Percentiles rank a stretch among this genome's conserved stretches.
Conservation (phyloP, 2,888 invertebrate species). For the Melinaea menophilus region DNA sequence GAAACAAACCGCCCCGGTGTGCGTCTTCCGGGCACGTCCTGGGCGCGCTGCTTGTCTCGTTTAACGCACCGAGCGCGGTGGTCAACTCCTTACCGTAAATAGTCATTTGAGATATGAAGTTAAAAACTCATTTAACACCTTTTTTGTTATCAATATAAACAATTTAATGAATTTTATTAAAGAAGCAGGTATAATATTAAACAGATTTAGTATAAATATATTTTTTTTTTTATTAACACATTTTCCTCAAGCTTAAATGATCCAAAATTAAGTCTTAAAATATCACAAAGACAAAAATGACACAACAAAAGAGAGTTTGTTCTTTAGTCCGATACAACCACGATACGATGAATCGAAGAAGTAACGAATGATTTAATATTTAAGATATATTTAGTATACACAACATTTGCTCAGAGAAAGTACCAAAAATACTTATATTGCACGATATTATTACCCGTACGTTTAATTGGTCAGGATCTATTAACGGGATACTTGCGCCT, state of each 20-base stretch:
- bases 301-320: not conserved
- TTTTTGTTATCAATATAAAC: too few relatives aligned
- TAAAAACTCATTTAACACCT: too few relatives aligned
- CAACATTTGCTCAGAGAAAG: too few relatives aligned
- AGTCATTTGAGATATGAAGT: not conserved
- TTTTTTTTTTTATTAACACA: constrained; percentile 28
- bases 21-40: not conserved
- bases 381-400: too few relatives aligned
- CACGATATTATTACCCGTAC: constrained; percentile 9
- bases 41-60: not conserved
- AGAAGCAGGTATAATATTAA: not conserved
- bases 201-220: constrained; percentile 21
- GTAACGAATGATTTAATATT: too few relatives aligned
- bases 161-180: not conserved
- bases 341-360: too few relatives aligned
- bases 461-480: constrained; percentile 37
- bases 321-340: not conserved
- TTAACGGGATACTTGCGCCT: constrained; percentile 34
- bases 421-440: too few relatives aligned
- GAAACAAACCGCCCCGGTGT: not conserved
- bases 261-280: constrained; percentile 27
- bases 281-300: constrained; percentile 32
- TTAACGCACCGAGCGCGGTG: not conserved
- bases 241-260: constrained; percentile 20
- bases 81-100: not conserved